Evolutionary conservation across 2,797 vertebrate genomes (phyloP).

Genomic region (Pseudomugil tenellus): DNA sequence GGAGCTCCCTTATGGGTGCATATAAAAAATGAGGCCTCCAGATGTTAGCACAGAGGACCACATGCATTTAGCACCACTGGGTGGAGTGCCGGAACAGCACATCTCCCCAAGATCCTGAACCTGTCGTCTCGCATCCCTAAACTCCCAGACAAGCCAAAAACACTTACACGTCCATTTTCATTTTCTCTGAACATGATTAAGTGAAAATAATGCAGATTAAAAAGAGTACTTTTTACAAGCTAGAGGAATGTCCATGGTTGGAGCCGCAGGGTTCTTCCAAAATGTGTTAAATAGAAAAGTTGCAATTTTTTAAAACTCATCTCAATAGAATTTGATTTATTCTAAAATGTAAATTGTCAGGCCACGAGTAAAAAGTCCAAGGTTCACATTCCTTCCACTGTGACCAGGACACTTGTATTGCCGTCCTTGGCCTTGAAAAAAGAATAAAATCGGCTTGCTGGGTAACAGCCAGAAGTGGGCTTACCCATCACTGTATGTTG

Average conservation of each 20-base stretch:
- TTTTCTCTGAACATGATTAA: neutral
- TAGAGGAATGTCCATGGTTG: neutral
- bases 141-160: constrained; percentile 5
- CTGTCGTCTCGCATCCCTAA: constrained; percentile 29
- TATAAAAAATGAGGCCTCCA: constrained; percentile 66
- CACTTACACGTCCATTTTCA: neutral
- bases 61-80: constrained; percentile 75
- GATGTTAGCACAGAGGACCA: constrained; percentile 77
- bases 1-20: constrained; percentile 71
- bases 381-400: constrained; percentile 41
- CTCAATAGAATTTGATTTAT: constrained; percentile 28
- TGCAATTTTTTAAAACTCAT: constrained; percentile 17
- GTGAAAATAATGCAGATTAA: constrained; percentile 8
- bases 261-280: neutral
- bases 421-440: constrained; percentile 56
- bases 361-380: constrained; percentile 34
- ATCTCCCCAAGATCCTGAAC: constrained; percentile 64
- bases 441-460: constrained; percentile 10
- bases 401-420: constrained; percentile 27
- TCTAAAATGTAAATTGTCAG: constrained; percentile 49
- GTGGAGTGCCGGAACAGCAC: constrained; percentile 47
- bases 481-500: constrained; percentile 38
- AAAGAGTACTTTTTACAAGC: constrained; percentile 3
- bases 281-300: constrained; percentile 17
- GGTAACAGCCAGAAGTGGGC: constrained; percentile 41